These are phyloP conservation scores for Drosophila greeni DNA, from an alignment of 2,888 invertebrate species.

Conservation along the genomic window DNA sequence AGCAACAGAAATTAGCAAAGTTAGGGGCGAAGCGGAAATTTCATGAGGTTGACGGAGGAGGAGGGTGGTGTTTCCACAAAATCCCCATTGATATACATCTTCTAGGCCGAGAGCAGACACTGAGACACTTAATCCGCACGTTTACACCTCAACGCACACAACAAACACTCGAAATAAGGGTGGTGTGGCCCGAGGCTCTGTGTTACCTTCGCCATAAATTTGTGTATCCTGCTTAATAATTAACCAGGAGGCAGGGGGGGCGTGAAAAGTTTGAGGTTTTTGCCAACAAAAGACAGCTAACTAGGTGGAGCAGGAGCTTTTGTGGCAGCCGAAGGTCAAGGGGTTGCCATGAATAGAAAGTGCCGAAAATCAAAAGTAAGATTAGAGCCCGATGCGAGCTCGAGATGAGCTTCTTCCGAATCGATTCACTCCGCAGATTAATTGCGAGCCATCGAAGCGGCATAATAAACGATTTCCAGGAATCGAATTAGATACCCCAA, in stretches of 20 bases:
- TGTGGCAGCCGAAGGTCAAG: conserved; percentile 26
- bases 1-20: conserved; percentile 59
- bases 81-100: conserved; percentile 56
- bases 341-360: conserved; percentile 10
- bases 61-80: conserved; percentile 9
- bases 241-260: conserved; percentile 50
- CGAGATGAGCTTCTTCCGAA: neutral
- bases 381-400: conserved; percentile 4
- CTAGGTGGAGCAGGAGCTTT: neutral
- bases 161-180: conserved; percentile 30
- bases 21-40: conserved; percentile 57
- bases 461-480: conserved; percentile 15
- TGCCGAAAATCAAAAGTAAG: conserved; percentile 29
- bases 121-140: conserved; percentile 74
- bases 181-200: conserved; percentile 35
- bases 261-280: conserved; percentile 7
- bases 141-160: conserved; percentile 73
- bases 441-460: conserved; percentile 17
- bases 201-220: conserved; percentile 57
- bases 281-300: conserved; percentile 20
- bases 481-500: conserved; percentile 3
- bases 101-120: conserved; percentile 51
- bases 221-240: conserved; percentile 73
- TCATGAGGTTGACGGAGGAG: conserved; percentile 25
- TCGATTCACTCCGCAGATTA: conserved; percentile 19